Evolutionary conservation across 2,888 invertebrate genomes (phyloP), one percentile per base, ranked within the genome.

Genomic region (Antheraea yamamai): DNA sequence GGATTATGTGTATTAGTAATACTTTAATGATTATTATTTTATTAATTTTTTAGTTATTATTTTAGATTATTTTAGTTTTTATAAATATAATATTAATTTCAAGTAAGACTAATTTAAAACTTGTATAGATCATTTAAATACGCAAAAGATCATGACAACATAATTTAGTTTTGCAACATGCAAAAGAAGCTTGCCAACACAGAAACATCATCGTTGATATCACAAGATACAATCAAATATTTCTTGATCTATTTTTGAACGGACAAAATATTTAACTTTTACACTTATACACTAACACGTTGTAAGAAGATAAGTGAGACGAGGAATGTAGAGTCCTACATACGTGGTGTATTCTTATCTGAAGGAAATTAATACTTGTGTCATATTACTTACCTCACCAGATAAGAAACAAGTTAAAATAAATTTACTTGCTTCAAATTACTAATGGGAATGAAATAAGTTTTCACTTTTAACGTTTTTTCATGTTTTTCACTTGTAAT

Each of bases 401-500:
- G 70, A 70, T 70, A 70, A 70, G 39, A 39, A 70, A 70, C 39
- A 20, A 39, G 20, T 39, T 70, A 70, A 70, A 70, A 70, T 39
- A 70, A 18, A 70, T 70, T 39, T 68, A 70, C 18, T 20, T 39
- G 39, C 39, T 70, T 70, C 18, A 70, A 39, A 39, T 70, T 39
- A 70, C n/a, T 39, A 70, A 39, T 18, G 6, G 35, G 39, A 70
- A 70, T 70, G 70, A 39, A 30, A 39, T 39, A 70, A 14, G 18
- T 70, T 39, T n/a, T 14, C 20, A 39, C n/a, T n/a, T n/a, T n/a
- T n/a, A n/a, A n/a, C n/a, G n/a, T n/a, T n/a, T n/a, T n/a, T n/a
- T n/a, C n/a, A n/a, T n/a, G n/a, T n/a, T n/a, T n/a, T n/a, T n/a
- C 20, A 26, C 39, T 35, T 18, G 39, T 70, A 70, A 70, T 70